Evolutionary conservation across 2,797 vertebrate species (phyloP), one percentile per base, ranked within the genome.

Genomic region (Enteromius fasciolatus): DNA sequence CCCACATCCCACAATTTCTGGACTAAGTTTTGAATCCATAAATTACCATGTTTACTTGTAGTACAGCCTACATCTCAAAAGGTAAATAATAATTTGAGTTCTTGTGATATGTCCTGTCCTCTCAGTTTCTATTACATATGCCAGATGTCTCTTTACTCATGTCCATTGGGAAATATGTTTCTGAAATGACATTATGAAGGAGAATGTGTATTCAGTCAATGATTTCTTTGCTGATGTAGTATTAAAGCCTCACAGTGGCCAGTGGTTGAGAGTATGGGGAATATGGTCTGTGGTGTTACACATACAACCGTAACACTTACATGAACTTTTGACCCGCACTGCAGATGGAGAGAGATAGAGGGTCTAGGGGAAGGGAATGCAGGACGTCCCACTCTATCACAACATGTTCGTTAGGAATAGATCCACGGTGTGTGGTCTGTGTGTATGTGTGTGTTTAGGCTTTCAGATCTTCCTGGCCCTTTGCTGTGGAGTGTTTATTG

Each of bases 311-410:
- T 68, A 44, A 68, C 63, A 82, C 61, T 68, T 4, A 17, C 33
- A 23, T 46, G 72, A 82, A 82, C 81, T 69, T 76, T 69, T 82
- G 63, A 76, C 36, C 36, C 50, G 23, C 25, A 23, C 73, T 68
- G 12, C 17, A 31, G 72, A 67, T 66, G 31, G 33, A 76, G 33
- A 57, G 33, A 20, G 23, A 76, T 15, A 15, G 48, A 15, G n/a
- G 33, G 33, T 44, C 5, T 50, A n/a, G 11, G 14, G 23, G 25
- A 76, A n/a, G 48, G 25, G 36, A 57, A 68, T 67, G 48, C 14
- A 66, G 57, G 28, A 46, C 20, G 4, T 46, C 17, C 25, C 67
- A 41, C n/a, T 70, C 33, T 73, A 48, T 73, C 28, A 36, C 54
- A 73, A 3, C 52, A 23, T 73, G 57, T 46, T 76, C 1, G 18